These are phyloP conservation scores for Lasioglossum pauxillum DNA, from an alignment of 2,888 invertebrate species.

Conservation along the genomic window DNA sequence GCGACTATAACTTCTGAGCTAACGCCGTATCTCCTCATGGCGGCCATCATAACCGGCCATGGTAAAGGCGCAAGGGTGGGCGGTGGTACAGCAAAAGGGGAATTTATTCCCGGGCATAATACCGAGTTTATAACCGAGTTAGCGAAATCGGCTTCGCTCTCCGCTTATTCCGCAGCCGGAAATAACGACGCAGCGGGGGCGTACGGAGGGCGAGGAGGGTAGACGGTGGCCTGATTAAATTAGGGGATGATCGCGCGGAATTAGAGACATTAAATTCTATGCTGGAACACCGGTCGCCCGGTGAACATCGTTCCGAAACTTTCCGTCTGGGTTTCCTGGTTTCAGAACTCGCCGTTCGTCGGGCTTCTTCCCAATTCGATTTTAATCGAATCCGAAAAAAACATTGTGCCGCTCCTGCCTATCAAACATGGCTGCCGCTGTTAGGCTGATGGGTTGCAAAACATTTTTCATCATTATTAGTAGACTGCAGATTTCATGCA, in stretches of 20 bases:
- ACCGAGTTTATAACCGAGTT: conserved; percentile 81
- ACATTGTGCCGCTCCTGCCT: background rate
- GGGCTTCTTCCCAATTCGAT: background rate
- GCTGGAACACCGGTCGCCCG: conserved; percentile 34
- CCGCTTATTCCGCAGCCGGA: conserved; percentile 59
- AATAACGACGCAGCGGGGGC: conserved; percentile 62
- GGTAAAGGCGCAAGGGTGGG: conserved; percentile 40
- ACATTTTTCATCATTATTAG: background rate
- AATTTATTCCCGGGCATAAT: conserved; percentile 73
- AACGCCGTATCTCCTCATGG: conserved; percentile 74
- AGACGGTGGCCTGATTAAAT: conserved; percentile 80
- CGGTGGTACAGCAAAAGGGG: conserved; percentile 22
- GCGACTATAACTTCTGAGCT: conserved; percentile 46
- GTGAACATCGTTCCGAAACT: conserved; percentile 22
- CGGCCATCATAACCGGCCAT: conserved; percentile 75
- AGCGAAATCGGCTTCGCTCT: conserved; percentile 75
- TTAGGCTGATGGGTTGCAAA: background rate
- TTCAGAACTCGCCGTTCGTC: background rate
- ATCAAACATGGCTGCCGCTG: background rate
- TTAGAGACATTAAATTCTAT: conserved; percentile 83
- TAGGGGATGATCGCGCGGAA: conserved; percentile 82
- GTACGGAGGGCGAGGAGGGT: background rate
- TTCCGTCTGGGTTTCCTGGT: conserved; percentile 23
- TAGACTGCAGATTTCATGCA: too few species aligned
- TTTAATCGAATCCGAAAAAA: background rate